Evolutionary conservation across 2,888 invertebrate genomes (phyloP), one percentile per base, ranked within the genome.

Genomic region (Microchrysa polita): DNA sequence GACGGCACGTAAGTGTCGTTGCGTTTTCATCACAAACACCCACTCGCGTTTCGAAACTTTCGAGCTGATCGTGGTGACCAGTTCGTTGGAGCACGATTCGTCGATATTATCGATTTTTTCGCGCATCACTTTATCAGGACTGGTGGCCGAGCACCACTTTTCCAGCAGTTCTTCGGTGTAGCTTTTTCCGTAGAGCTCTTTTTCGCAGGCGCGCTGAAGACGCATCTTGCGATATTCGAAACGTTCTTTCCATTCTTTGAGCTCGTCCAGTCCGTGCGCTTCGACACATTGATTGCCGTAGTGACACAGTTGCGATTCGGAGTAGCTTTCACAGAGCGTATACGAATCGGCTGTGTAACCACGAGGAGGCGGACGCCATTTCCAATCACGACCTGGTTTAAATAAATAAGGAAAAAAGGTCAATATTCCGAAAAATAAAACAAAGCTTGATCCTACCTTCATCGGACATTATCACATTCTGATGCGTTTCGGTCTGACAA

Each of bases 261-360:
- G 83, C 81, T 93, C 93, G 63, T 89, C 90, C 22, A 86, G 82
- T 1, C 91, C 91, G 80, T 93, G 93, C 1, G 93, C 93, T 81
- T 91, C 90, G 10, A 91, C 90, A 81, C 93, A 93, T 79, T 91
- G 90, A 63, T 88, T 87, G 18, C 92, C 92, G 79, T 90, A 90
- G 63, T 90, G 87, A 80, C 93, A 93, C 55, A 85, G 84, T 59
- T 87, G 88, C 48, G 85, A 84, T 77, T 88, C 87, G 52, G 81
- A 82, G 82, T 87, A 90, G 79, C 87, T 87, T 78, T 89, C 88
- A 82, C 92, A 92, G 34, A 90, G 81, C 10, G 86, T 85, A 80
- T 92, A 92, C 5, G 88, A 88, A 77, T 91, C 90, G 22, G 88
- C 86, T 7, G 88, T 88, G 76, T 89, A 88, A 5, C 92, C 91